Evolutionary conservation across 2,888 invertebrate species (phyloP).

Genomic region (Polydrusus cervinus): DNA sequence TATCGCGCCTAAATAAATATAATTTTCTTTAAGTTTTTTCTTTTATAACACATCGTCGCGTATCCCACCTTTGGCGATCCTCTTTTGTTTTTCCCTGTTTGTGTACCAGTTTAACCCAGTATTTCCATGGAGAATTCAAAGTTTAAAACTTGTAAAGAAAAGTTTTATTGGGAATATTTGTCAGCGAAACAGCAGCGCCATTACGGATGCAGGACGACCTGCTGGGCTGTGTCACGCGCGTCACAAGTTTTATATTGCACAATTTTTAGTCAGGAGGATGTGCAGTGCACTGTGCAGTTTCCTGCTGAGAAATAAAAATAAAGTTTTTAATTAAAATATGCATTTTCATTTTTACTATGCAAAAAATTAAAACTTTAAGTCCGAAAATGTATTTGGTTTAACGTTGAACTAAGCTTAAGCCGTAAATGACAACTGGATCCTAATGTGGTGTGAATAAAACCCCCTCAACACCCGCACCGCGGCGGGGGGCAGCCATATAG

Average conservation of each 20-base stretch:
- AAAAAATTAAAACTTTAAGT: too few relatives aligned
- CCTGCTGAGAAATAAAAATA: neutral
- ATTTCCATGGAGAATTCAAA: conserved; percentile 32
- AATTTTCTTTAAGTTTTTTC: neutral
- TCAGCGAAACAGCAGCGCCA: conserved; percentile 22
- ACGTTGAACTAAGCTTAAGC: too few relatives aligned
- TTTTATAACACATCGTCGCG: conserved; percentile 20
- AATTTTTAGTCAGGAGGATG: conserved; percentile 11
- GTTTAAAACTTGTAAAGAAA: conserved; percentile 41
- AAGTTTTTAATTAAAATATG: neutral
- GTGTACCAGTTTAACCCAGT: conserved; percentile 41
- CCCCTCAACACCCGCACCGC: too few relatives aligned
- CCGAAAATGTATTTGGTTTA: too few relatives aligned
- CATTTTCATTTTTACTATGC: too few relatives aligned
- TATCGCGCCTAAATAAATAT: neutral
- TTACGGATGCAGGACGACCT: conserved; percentile 30
- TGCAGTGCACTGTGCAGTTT: neutral
- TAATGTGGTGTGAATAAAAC: too few relatives aligned
- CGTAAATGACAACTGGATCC: too few relatives aligned
- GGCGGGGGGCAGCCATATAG: too few relatives aligned
- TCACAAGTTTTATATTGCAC: conserved; percentile 27
- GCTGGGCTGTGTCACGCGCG: conserved; percentile 16
- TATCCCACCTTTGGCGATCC: conserved; percentile 7
- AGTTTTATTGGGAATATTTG: conserved; percentile 46
- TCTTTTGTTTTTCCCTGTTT: conserved; percentile 20